A percentile compares a stretch with the other conserved stretches of the same genome.
These are phyloP conservation scores for Pseudococcus viburni DNA, from an alignment of 2,888 invertebrate genomes.

Conservation along the genomic window DNA sequence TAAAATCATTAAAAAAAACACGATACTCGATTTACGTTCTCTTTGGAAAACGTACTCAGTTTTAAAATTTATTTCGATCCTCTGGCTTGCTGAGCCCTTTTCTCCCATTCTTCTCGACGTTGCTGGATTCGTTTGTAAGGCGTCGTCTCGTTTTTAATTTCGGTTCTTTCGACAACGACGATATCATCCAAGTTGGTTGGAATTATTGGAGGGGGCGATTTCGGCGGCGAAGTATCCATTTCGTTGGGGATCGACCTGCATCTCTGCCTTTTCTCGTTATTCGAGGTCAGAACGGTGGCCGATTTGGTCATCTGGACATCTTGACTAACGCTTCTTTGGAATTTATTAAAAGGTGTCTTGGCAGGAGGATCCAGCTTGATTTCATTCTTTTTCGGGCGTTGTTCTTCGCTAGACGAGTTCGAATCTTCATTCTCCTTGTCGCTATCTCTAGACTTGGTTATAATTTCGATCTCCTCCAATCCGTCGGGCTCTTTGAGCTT, in stretches of 20 bases:
- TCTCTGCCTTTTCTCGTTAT: conserved; percentile 68
- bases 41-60: neutral
- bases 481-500: conserved; percentile 79
- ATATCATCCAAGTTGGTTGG: conserved; percentile 18
- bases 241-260: conserved; percentile 64
- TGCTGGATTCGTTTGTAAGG: conserved; percentile 80
- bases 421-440: conserved; percentile 80
- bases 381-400: conserved; percentile 24
- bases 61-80: conserved; percentile 4
- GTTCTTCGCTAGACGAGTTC: conserved; percentile 52
- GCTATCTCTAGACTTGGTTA: conserved; percentile 78
- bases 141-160: conserved; percentile 58
- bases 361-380: neutral
- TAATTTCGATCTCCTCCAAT: conserved; percentile 73
- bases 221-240: neutral
- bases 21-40: too few species aligned
- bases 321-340: conserved; percentile 67
- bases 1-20: neutral
- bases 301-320: conserved; percentile 64
- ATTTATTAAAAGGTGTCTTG: conserved; percentile 30
- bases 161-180: conserved; percentile 62
- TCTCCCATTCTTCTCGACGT: conserved; percentile 84
- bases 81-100: conserved; percentile 78
- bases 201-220: conserved; percentile 15
- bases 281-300: conserved; percentile 55